A percentile compares a stretch with the other conserved stretches of the same genome.
phyloP scores from a whole-genome alignment of 2,113 vertebrate genomes.

The Tupaia chinensis region DNA sequence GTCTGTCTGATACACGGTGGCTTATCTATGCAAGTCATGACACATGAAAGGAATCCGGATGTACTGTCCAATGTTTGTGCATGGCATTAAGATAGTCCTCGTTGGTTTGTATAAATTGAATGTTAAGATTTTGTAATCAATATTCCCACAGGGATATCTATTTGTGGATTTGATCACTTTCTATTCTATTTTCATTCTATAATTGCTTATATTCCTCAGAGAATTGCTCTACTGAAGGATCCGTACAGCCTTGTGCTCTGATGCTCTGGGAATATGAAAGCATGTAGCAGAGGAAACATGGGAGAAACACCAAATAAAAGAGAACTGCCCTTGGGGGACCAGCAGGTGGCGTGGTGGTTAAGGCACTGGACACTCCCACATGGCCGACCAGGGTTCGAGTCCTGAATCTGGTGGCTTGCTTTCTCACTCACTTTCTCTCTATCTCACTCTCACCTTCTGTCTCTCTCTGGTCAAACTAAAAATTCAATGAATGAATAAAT shows the following conservation, averaged over 20 bases:
- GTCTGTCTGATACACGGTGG: neutral
- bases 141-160: neutral
- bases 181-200: neutral
- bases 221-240: neutral
- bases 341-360: no score
- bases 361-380: no score
- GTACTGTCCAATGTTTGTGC: neutral
- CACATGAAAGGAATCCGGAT: neutral
- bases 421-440: no score
- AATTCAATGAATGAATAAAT: no score
- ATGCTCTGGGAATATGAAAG: neutral
- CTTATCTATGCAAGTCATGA: neutral
- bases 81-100: neutral
- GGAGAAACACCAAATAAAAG: neutral
- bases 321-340: neutral
- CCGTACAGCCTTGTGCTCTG: neutral
- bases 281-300: neutral
- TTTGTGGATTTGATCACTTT: neutral
- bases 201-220: neutral
- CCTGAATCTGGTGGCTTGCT: no score
- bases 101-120: neutral
- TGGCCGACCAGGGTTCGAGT: no score
- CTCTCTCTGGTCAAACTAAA: no score
- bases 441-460: no score
- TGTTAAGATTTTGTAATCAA: neutral